Base-by-base conservation (phyloP, 1,140 invertebrate species). In the Babylonia areolata region DNA sequence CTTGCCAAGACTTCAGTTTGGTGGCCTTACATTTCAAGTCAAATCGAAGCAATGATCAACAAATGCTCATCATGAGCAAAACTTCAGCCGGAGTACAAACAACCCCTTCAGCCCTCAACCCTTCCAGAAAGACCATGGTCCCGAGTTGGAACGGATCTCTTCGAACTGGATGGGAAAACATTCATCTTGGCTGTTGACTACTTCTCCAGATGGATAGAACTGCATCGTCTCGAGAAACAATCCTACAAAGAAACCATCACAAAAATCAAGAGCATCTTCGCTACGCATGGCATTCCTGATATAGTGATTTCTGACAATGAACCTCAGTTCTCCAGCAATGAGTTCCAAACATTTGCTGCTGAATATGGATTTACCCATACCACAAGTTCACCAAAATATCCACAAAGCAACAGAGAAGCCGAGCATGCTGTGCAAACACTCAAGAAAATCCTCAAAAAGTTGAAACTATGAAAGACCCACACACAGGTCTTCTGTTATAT, bases 391-490 rank as follows among this genome's bases (percentile, higher is more conserved):
- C 90, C 87, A 2, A 17, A 77, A 54, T 88, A 86, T 83, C 85
- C 89, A 31, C 88, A 91, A 77, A 81, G 84, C n/a, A 90, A 90
- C 77, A 86, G 87, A 28, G 75, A 86, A 39, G 90, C 78, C 2
- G 89, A 90, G 82, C 80, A 84, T 69, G 80, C 75, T 3, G 88
- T 89, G 3, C 87, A 90, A 39, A 90, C 88, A 11, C 86, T 91
- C 5, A 89, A 91, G 82, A 71, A 46, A 20, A 35, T 86, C 28
- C 71, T 88, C 0, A 42, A 71, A 46, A 90, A 90, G 77, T 75
- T 12, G 17, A 51, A 51, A 17, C 46, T 51, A 17, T 77, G 31
- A 69, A 82, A 23, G 87, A 88, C 81, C 89, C 87, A 35, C 85
- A 86, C 46, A 12, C 75, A 20, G 87, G 58, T 75, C 71, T 90